These are phyloP conservation scores for Cephus spinipes DNA, from an alignment of 2,888 invertebrate species.

Conservation along the genomic window DNA sequence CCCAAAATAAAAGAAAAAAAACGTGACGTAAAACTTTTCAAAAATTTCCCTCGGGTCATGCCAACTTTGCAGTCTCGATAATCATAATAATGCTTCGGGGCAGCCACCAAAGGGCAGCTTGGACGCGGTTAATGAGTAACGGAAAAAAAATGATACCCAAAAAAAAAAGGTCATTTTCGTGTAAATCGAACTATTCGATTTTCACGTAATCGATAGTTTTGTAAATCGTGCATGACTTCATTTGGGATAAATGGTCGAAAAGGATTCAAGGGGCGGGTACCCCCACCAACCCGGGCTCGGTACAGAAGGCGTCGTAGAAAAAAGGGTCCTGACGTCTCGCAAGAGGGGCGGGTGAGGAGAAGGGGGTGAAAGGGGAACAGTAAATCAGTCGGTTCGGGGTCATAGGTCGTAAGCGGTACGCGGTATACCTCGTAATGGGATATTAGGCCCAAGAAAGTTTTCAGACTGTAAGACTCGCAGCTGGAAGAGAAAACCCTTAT, in stretches of 20 bases:
- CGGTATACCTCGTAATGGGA: conserved; percentile 35
- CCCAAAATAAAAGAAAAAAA: conserved; percentile 3
- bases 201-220: conserved; percentile 29
- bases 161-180: not conserved
- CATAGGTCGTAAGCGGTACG: conserved; percentile 42
- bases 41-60: not conserved
- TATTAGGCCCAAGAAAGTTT: conserved; percentile 39
- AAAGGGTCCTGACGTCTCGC: not conserved
- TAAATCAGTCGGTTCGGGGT: conserved; percentile 50
- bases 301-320: not conserved
- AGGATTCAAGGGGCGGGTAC: not conserved
- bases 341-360: not conserved
- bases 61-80: not conserved
- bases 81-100: not conserved
- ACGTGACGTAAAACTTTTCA: not conserved
- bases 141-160: not conserved
- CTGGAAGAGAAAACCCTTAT: conserved; percentile 30
- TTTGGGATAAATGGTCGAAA: conserved; percentile 18
- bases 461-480: conserved; percentile 28
- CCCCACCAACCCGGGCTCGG: not conserved
- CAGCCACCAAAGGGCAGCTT: not conserved
- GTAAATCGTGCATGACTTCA: conserved; percentile 37
- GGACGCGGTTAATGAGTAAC: not conserved
- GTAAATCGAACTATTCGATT: not conserved
- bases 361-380: conserved; percentile 23